These are phyloP conservation scores for Eristalis intricaria DNA, from an alignment of 2,888 invertebrate genomes.

Conservation along the genomic window DNA sequence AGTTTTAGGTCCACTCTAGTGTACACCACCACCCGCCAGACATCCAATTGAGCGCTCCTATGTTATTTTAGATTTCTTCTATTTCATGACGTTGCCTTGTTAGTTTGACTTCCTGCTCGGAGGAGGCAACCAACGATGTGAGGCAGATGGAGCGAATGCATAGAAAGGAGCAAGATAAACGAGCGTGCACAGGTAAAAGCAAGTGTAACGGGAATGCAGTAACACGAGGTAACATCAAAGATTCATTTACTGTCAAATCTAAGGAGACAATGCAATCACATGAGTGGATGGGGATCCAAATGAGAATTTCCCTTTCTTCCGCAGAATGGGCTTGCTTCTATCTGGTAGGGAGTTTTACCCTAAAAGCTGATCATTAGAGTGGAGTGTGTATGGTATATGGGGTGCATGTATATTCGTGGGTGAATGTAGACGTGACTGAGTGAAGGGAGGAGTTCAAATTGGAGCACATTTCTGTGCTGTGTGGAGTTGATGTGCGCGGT, in stretches of 20 bases:
- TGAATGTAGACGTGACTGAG: not conserved
- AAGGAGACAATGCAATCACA: not conserved
- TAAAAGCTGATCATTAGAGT: not conserved
- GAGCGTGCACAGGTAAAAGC: not conserved
- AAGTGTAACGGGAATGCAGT: not conserved
- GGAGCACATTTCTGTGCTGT: not conserved
- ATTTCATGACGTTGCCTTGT: constrained; percentile 12
- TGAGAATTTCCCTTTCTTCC: not conserved
- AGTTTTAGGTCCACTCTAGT: too few species aligned
- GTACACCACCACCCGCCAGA: not conserved
- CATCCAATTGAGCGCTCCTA: not conserved
- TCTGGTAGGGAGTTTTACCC: not conserved
- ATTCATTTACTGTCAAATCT: constrained; percentile 23
- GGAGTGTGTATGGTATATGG: not conserved
- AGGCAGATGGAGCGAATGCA: not conserved
- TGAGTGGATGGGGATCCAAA: not conserved
- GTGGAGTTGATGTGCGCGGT: too few species aligned
- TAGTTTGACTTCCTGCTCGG: constrained; percentile 36
- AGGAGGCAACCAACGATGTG: not conserved
- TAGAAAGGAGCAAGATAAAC: not conserved
- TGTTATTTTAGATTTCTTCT: not conserved
- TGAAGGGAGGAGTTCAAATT: not conserved
- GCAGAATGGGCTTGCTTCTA: not conserved
- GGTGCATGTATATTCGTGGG: not conserved
- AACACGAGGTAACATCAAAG: constrained; percentile 8